Conservation (phyloP, 2,113 vertebrate genomes). For the Macheiramphus alcinus region DNA sequence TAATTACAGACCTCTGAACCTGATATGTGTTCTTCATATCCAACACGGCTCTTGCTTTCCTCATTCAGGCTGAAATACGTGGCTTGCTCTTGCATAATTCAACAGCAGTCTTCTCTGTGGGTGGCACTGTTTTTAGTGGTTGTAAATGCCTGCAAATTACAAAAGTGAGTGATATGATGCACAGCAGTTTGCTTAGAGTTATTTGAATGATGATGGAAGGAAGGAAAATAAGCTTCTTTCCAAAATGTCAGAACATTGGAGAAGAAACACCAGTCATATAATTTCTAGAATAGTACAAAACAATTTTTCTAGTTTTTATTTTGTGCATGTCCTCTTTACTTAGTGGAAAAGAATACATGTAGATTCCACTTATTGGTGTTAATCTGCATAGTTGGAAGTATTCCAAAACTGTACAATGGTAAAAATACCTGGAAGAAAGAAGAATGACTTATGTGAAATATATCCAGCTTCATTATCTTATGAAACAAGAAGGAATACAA, state of each 20-base stretch:
- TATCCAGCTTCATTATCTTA: not conserved
- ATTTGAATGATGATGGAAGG: not conserved
- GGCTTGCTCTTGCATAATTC: constrained; percentile 50
- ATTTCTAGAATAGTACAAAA: not conserved
- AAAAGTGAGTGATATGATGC: not conserved
- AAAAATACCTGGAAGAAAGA: not conserved
- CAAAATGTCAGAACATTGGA: not conserved
- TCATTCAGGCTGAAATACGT: constrained; percentile 47
- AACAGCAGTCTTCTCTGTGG: constrained; percentile 19
- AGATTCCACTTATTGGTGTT: not conserved
- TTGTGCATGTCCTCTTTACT: not conserved
- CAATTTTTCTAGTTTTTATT: not conserved
- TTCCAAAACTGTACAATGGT: not conserved
- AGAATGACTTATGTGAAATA: not conserved
- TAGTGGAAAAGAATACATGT: not conserved
- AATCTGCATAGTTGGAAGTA: not conserved
- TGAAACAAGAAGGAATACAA: not conserved
- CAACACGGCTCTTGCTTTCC: constrained; percentile 28
- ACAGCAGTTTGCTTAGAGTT: not conserved
- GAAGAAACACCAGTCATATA: not conserved
- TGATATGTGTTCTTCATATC: constrained; percentile 62
- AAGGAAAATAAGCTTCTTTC: not conserved
- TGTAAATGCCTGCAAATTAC: constrained; percentile 8
- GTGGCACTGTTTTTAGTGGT: not conserved
- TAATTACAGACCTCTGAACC: constrained; percentile 70